Conservation (phyloP, 2,888 invertebrate species). For the Calameuta filiformis region DNA sequence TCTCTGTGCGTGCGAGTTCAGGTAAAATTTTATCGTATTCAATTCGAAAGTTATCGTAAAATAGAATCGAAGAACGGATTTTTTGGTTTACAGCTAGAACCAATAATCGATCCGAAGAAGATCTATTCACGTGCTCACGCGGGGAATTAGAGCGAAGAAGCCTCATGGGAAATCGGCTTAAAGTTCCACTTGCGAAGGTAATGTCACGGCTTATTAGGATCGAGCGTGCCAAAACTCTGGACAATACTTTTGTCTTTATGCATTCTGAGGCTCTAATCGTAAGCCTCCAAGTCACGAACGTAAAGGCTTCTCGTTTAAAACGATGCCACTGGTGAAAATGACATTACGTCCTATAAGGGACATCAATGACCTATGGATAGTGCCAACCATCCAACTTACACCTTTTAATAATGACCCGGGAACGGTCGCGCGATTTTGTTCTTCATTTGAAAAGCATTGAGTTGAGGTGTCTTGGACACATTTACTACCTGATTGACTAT, state of each 20-base stretch:
- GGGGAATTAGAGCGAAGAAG: slow-evolving; percentile 52
- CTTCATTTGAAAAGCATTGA: too few species aligned
- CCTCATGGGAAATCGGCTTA: slow-evolving; percentile 52
- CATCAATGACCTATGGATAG: background rate
- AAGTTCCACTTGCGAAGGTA: slow-evolving; percentile 22
- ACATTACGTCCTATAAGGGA: background rate
- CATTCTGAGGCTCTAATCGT: slow-evolving; percentile 13
- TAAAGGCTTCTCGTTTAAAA: slow-evolving; percentile 26
- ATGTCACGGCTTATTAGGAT: background rate
- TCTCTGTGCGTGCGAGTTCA: background rate
- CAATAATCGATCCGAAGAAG: slow-evolving; percentile 29
- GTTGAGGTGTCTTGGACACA: too few species aligned
- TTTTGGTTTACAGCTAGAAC: background rate
- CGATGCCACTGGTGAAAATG: slow-evolving; percentile 16
- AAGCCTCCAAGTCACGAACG: slow-evolving; percentile 31
- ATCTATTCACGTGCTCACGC: slow-evolving; percentile 35
- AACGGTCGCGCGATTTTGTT: too few species aligned
- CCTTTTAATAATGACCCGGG: too few species aligned
- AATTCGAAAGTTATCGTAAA: background rate
- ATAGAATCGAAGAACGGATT: background rate
- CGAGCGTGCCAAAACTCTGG: slow-evolving; percentile 22
- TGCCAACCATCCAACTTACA: too few species aligned
- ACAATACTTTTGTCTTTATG: slow-evolving; percentile 25
- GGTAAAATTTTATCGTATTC: background rate
- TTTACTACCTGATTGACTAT: too few species aligned